These are phyloP conservation scores for Rhynchonema sp. DNA, from an alignment of 2,888 invertebrate species.

Conservation along the genomic window DNA sequence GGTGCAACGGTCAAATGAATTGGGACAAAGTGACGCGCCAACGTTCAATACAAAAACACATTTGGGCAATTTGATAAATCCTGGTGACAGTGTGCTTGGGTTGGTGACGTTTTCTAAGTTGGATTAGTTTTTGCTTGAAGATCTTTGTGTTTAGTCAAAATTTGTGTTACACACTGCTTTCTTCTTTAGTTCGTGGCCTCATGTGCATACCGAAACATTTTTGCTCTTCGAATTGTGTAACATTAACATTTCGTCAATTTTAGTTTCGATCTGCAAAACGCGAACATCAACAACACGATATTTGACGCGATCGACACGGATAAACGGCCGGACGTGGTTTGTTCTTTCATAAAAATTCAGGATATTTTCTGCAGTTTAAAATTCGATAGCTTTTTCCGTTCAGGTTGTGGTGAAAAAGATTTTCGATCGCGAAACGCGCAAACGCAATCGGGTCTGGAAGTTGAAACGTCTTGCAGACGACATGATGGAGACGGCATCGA, in stretches of 20 bases:
- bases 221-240: no score
- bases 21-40: conserved; percentile 25
- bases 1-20: conserved; percentile 54
- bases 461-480: conserved; percentile 55
- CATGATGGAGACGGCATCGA: conserved; percentile 29
- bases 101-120: conserved; percentile 36
- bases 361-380: background rate
- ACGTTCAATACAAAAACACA: conserved; percentile 62
- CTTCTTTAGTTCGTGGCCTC: no score
- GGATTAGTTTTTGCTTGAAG: background rate
- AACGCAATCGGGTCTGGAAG: conserved; percentile 66
- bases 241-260: no score
- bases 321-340: conserved; percentile 57
- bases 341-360: conserved; percentile 8
- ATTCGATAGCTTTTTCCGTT: background rate
- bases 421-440: conserved; percentile 43
- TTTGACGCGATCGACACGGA: conserved; percentile 55
- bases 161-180: background rate
- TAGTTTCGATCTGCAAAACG: conserved; percentile 62
- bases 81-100: conserved; percentile 80
- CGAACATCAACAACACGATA: conserved; percentile 70
- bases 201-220: no score
- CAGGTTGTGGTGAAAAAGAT: conserved; percentile 65
- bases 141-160: background rate
- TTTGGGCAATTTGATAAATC: conserved; percentile 71